Evolutionary conservation across 1,140 invertebrate species (phyloP), one percentile per base, ranked within the genome.

Genomic region (Meloidogyne floridensis): DNA sequence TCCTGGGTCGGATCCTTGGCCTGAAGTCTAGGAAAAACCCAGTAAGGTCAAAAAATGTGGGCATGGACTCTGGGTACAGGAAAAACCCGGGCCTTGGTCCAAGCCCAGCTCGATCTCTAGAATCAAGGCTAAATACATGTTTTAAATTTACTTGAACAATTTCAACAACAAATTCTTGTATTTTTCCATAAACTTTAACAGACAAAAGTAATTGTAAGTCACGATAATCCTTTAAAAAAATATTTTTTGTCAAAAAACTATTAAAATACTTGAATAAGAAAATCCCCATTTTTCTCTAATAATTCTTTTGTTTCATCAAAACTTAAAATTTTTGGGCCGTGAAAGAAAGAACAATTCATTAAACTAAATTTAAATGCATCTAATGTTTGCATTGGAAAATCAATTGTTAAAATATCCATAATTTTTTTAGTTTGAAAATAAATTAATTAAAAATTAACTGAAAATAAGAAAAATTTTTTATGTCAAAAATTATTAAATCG

Each of bases 321-420:
- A 18, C 32, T 43, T 18, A 59, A 54, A 32, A 11, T 5, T 65
- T 65, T 65, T 8, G 75, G 75, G 18, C 75, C 56, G 43, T 77
- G 69, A n/a, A 77, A 77, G 53, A 77, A 77, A 2, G 51, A 56
- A 69, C 75, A 77, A 56, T 77, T 77, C 75, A 77, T 77, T n/a
- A 77, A 69, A 56, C 56, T 65, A 69, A 77, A 77, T 77, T 77
- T 77, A 42, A 77, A 69, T 13, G 75, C 47, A 53, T 77, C 53
- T 32, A 77, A n/a, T 56, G 53, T 8, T 42, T 69, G 75, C 75
- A 77, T 77, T 32, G 75, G 75, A 59, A 77, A 77, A 15, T 77
- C n/a, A 47, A 75, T n/a, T n/a, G 59, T 65, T 8, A 65, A 6
- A 65, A 65, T n/a, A 65, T 65, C 15, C 59, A 65, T 65, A 65